Conservation (phyloP, 2,113 vertebrate species). For the Isurus oxyrinchus region DNA sequence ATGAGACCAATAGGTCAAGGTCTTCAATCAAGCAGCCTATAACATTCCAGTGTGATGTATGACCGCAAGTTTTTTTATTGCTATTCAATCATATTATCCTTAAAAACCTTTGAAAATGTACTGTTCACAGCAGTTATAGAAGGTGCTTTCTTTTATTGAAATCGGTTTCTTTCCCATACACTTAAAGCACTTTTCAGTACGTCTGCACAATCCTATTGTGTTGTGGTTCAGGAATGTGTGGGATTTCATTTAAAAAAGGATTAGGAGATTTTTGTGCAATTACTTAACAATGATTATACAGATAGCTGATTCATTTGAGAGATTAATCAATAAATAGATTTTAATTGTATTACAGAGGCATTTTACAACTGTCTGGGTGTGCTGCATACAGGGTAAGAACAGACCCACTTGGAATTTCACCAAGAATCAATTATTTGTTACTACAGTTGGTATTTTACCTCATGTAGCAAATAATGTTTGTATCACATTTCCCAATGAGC, state of each 20-base stretch:
- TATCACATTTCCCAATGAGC: neutral
- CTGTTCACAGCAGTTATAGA: slow-evolving; percentile 5
- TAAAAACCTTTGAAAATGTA: slow-evolving; percentile 18
- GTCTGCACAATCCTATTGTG: neutral
- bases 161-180: neutral
- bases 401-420: neutral
- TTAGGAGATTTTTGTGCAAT: neutral
- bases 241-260: neutral
- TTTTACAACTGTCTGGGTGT: neutral
- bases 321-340: slow-evolving; percentile 6
- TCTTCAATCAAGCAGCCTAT: slow-evolving; percentile 22
- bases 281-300: neutral
- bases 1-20: slow-evolving; percentile 23
- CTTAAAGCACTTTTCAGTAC: neutral
- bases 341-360: neutral
- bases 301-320: neutral
- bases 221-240: neutral
- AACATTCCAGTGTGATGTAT: neutral
- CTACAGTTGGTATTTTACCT: neutral
- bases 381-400: neutral
- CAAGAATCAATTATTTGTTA: neutral
- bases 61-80: neutral
- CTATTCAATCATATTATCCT: slow-evolving; percentile 29
- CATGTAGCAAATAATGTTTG: neutral
- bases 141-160: slow-evolving; percentile 1